Evolutionary conservation across 2,888 invertebrate genomes (phyloP).

Genomic region (Lobophora halterata): DNA sequence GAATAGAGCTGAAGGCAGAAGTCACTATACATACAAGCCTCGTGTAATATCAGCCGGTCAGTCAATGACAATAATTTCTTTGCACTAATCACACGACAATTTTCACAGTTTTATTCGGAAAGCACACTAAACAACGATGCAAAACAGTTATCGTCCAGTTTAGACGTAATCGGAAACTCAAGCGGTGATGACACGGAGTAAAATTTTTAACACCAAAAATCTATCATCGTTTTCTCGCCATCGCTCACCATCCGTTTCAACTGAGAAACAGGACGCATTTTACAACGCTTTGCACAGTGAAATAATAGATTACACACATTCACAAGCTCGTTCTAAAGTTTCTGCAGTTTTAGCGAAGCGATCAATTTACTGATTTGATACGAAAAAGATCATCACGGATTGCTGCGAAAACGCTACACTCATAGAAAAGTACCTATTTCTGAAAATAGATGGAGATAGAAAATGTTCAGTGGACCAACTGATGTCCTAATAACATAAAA

Average conservation of each 20-base stretch:
- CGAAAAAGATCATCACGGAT: constrained; percentile 83
- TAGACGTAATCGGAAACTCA: constrained; percentile 66
- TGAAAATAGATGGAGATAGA: constrained; percentile 86
- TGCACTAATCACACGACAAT: constrained; percentile 68
- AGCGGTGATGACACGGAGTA: constrained; percentile 78
- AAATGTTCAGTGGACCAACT: constrained; percentile 72
- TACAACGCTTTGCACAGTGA: constrained; percentile 71
- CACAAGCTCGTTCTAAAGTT: constrained; percentile 69
- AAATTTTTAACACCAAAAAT: constrained; percentile 80
- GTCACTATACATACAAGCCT: constrained; percentile 82
- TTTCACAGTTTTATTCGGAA: constrained; percentile 57
- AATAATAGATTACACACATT: constrained; percentile 74
- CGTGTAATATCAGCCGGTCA: constrained; percentile 82
- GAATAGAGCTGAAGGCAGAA: constrained; percentile 79
- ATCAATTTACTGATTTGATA: constrained; percentile 79
- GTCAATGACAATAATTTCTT: constrained; percentile 80
- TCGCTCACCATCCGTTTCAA: constrained; percentile 80
- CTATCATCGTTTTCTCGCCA: constrained; percentile 81
- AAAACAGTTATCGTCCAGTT: constrained; percentile 63
- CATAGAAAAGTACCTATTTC: constrained; percentile 84
- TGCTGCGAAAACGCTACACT: constrained; percentile 83
- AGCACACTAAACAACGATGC: constrained; percentile 67
- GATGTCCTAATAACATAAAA: constrained; percentile 43
- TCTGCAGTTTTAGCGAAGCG: constrained; percentile 67
- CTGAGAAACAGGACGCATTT: constrained; percentile 79